Base-by-base conservation (phyloP, 2,797 vertebrate species). In the Tiaroga cobitis region DNA sequence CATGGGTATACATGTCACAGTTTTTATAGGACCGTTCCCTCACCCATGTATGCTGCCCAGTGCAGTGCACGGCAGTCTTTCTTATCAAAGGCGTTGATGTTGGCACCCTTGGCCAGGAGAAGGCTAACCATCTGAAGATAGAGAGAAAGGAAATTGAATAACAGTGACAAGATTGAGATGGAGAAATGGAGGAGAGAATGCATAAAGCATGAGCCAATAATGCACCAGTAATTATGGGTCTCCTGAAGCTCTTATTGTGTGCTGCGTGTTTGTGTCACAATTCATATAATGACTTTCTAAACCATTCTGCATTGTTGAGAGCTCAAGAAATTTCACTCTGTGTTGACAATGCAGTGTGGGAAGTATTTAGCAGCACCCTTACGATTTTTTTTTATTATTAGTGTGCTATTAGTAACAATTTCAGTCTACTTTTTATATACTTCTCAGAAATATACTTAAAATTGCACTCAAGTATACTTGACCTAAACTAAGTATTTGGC, bases 51-150 rank as follows among this genome's bases (percentile, higher is more conserved):
- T 0, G 98, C 97, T 2, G 98, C 98, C 98, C 98, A 99, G 92
- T 99, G 98, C 90, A 99, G 94, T 73, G 97, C 97, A 21, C 98
- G 96, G 86, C 97, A 95, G 83, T 99, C 98, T 92, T 97, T 99
- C 95, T 99, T 99, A 92, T 99, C 98, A 46, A 98, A 99, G 61
- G 98, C 98, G 29, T 99, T 99, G 93, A 99, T 98, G 93, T 99
- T 99, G 77, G 98, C 98, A 65, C 98, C 98, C 94, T 98, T 99
- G 15, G 95, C 94, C 85, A 99, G 94, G 69, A 99, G 97, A 61
- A 99, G 94, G 88, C 93, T 98, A 81, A 99, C 97, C 98, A 99
- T 99, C 98, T 99, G 93, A 92, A 67, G 13, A 74, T 11, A 49
- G 32, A 74, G 69, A 56, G 9, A 61, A 49, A 49, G 67, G 21